A percentile compares a stretch with the other conserved stretches of the same genome.
phyloP scores from a whole-genome alignment of 2,888 invertebrate genomes.

The Pyralis farinalis region DNA sequence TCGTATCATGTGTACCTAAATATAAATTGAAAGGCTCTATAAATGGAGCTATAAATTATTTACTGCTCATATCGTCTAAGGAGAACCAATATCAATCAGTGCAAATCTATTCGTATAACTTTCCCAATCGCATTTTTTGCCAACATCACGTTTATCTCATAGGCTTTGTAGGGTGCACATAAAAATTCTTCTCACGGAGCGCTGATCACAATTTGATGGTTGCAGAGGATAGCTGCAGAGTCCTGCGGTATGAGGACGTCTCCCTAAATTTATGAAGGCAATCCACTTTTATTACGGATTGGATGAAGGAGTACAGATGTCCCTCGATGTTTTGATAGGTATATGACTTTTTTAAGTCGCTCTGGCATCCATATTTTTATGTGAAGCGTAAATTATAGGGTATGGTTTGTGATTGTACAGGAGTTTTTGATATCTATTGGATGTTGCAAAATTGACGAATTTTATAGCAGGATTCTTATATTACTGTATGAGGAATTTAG shows the following conservation, averaged over 20 bases:
- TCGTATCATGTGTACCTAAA: too few species aligned
- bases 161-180: conserved; percentile 56
- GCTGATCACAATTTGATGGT: conserved; percentile 73
- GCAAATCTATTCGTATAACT: conserved; percentile 4
- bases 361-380: conserved; percentile 4
- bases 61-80: background rate
- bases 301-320: conserved; percentile 66
- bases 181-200: conserved; percentile 63
- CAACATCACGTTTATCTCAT: conserved; percentile 40
- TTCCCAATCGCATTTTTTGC: conserved; percentile 10
- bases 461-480: too few species aligned
- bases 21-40: too few species aligned
- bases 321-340: conserved; percentile 43
- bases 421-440: too few species aligned
- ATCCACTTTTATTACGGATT: conserved; percentile 71
- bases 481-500: too few species aligned
- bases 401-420: too few species aligned
- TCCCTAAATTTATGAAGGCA: conserved; percentile 57
- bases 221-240: conserved; percentile 28
- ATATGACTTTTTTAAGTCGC: conserved; percentile 14
- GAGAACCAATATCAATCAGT: conserved; percentile 9
- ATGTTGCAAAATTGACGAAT: too few species aligned
- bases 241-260: conserved; percentile 47
- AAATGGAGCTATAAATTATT: background rate
- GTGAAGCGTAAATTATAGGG: background rate